Percentiles rank a stretch among this genome's conserved stretches.
Conservation (phyloP, 2,797 vertebrate genomes). For the Coranthus polyacanthus region DNA sequence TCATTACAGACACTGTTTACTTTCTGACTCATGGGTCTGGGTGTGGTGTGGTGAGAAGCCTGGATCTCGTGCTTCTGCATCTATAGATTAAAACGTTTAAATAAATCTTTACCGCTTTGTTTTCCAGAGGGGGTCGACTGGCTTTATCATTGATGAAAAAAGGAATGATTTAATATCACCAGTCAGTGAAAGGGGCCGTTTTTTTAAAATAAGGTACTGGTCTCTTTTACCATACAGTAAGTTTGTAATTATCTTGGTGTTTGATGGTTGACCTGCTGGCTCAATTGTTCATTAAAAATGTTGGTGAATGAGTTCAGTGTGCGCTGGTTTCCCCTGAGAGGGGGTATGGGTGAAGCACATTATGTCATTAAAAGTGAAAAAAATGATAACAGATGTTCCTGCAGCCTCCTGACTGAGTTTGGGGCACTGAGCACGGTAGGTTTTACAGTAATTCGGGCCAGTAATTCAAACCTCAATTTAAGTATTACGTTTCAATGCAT, state of each 20-base stretch:
- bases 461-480: constrained; percentile 13
- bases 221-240: constrained; percentile 27
- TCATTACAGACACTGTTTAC: constrained; percentile 59
- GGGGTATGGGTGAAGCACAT: constrained; percentile 61
- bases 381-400: constrained; percentile 79
- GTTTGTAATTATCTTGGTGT: constrained; percentile 65
- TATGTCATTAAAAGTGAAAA: constrained; percentile 72
- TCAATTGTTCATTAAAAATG: constrained; percentile 66
- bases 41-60: constrained; percentile 26
- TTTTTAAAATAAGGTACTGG: constrained; percentile 38
- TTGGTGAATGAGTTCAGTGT: constrained; percentile 62
- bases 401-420: constrained; percentile 17
- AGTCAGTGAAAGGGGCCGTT: constrained; percentile 31
- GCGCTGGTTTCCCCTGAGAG: constrained; percentile 60
- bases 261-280: constrained; percentile 80
- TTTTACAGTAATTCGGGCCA: constrained; percentile 34
- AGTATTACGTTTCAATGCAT: constrained; percentile 23
- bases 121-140: constrained; percentile 17
- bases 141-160: constrained; percentile 46
- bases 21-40: constrained; percentile 52
- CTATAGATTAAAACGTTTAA: constrained; percentile 44
- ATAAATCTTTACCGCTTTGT: constrained; percentile 40
- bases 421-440: constrained; percentile 25
- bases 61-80: constrained; percentile 20
- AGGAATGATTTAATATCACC: constrained; percentile 33